phyloP scores from a whole-genome alignment of 2,888 invertebrate genomes.

The Gortyna flavago region DNA sequence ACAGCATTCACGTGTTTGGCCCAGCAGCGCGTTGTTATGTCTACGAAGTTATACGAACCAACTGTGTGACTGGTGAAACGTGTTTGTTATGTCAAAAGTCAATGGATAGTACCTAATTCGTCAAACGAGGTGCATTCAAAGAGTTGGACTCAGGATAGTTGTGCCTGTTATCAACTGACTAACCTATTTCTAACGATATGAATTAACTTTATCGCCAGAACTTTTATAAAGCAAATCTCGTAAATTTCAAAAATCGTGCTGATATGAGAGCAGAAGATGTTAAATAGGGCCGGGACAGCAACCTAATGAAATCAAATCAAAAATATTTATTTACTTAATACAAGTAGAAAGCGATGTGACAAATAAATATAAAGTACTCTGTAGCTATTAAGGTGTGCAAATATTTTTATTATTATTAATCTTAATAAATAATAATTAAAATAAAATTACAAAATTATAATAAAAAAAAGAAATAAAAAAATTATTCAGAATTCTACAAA shows the following conservation, averaged over 20 bases:
- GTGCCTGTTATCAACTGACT: not conserved
- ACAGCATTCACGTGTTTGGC: constrained; percentile 43
- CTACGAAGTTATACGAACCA: not conserved
- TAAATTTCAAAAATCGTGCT: not conserved
- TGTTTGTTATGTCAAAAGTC: constrained; percentile 16
- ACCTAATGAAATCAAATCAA: no score
- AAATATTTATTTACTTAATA: no score
- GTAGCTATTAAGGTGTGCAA: no score
- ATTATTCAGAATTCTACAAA: no score
- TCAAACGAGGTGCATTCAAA: not conserved
- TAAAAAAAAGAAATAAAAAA: no score
- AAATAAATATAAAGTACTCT: no score
- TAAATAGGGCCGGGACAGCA: no score
- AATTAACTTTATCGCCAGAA: not conserved
- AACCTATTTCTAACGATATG: no score
- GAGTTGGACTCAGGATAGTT: not conserved
- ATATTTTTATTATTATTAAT: no score
- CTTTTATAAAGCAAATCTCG: not conserved
- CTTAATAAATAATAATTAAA: no score
- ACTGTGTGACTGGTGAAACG: constrained; percentile 25
- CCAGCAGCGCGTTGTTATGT: constrained; percentile 7
- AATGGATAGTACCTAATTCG: not conserved
- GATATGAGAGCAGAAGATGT: not conserved
- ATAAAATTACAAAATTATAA: no score
- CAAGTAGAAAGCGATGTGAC: no score